Evolutionary conservation across 2,888 invertebrate species (phyloP).

Genomic region (Acleris emargana): DNA sequence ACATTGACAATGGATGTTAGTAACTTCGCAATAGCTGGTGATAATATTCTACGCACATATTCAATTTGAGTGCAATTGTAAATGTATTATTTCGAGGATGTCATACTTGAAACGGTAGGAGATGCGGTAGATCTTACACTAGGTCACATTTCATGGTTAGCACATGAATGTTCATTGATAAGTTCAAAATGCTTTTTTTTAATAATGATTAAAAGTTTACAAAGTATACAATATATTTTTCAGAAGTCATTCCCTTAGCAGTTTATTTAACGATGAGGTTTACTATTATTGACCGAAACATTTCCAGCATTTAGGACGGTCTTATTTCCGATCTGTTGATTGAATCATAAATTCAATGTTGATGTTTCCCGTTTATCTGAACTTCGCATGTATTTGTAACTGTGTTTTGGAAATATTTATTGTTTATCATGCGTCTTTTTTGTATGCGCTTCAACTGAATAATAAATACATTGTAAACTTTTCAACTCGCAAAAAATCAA

Average conservation of each 20-base stretch:
- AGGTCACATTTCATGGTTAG: no score
- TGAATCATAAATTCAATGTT: constrained; percentile 15
- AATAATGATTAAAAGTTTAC: no score
- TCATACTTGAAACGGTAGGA: no score
- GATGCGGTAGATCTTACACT: no score
- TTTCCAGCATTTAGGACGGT: constrained; percentile 14
- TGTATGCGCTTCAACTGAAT: background rate
- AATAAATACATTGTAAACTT: background rate
- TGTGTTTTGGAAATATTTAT: background rate
- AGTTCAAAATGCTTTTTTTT: no score
- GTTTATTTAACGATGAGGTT: constrained; percentile 2
- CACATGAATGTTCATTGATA: no score
- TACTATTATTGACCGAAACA: constrained; percentile 2
- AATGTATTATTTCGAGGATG: no score
- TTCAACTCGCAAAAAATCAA: no score
- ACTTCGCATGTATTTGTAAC: background rate
- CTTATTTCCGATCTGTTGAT: constrained; percentile 25
- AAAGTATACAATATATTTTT: no score
- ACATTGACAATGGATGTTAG: constrained; percentile 30
- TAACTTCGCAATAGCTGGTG: background rate
- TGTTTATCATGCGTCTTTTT: background rate
- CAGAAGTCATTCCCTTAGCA: background rate
- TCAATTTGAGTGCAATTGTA: no score
- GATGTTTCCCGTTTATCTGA: constrained; percentile 7
- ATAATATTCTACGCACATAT: background rate